These are phyloP conservation scores for Montipora capitata DNA, from an alignment of 92 coral and sea anemone genomes.

Conservation along the genomic window DNA sequence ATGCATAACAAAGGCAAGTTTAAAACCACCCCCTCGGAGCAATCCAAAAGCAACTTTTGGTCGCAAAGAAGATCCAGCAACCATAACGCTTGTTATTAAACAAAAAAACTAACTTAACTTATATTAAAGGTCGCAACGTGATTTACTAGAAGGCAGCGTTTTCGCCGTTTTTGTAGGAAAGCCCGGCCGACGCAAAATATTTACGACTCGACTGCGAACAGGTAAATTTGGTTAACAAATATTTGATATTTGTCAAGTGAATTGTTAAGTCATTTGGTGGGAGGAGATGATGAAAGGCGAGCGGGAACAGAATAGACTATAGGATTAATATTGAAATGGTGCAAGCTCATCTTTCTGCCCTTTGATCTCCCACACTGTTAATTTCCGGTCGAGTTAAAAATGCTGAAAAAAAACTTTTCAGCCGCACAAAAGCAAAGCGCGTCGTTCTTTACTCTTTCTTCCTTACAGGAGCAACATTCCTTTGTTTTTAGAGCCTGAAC, in stretches of 20 bases:
- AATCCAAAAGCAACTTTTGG: background rate
- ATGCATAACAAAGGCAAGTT: constrained; percentile 29
- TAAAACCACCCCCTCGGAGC: constrained; percentile 23
- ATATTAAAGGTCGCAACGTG: background rate
- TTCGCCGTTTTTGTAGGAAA: background rate
- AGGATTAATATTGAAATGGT: constrained; percentile 54
- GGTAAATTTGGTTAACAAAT: constrained; percentile 90
- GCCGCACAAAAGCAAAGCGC: constrained; percentile 2
- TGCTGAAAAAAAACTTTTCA: background rate
- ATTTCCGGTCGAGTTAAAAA: constrained; percentile 73
- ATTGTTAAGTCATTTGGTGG: constrained; percentile 94
- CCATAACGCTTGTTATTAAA: background rate
- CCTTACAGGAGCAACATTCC: constrained; percentile 28
- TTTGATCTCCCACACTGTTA: constrained; percentile 66
- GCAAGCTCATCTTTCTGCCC: constrained; percentile 26
- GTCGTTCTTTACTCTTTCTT: constrained; percentile 22
- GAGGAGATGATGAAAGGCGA: constrained; percentile 89
- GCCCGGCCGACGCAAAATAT: constrained; percentile 3
- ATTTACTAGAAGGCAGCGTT: background rate
- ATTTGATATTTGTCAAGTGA: constrained; percentile 87
- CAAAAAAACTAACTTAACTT: background rate
- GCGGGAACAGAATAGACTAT: constrained; percentile 55
- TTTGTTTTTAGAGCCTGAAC: constrained; percentile 17
- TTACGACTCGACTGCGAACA: constrained; percentile 34
- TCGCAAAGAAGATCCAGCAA: background rate